Percentiles rank a stretch among this genome's conserved stretches.
Conservation (phyloP, 2,797 vertebrate species). For the Lepilemur septentrionalis region DNA sequence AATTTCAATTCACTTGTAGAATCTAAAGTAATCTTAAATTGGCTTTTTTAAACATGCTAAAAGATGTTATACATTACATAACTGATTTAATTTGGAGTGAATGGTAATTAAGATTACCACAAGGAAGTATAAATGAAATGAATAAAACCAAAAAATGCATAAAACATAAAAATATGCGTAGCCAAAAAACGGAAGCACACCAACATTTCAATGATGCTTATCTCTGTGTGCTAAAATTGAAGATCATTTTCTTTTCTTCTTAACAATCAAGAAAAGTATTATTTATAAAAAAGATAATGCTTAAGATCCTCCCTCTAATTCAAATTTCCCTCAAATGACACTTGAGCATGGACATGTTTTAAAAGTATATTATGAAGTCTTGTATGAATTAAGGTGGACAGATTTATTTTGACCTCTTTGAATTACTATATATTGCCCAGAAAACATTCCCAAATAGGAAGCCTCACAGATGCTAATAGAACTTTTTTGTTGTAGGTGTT, state of each 20-base stretch:
- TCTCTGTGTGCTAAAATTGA: background rate
- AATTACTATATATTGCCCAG: background rate
- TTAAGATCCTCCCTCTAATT: background rate
- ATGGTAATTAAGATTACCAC: background rate
- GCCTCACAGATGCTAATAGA: background rate
- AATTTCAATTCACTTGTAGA: constrained; percentile 38
- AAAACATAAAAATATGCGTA: background rate
- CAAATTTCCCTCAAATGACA: background rate
- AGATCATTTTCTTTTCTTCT: background rate
- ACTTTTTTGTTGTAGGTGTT: background rate
- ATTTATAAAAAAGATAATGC: background rate
- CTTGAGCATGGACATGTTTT: background rate
- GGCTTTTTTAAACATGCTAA: background rate
- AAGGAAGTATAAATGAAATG: background rate
- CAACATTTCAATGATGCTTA: background rate
- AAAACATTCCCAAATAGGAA: constrained; percentile 16
- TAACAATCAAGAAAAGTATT: background rate
- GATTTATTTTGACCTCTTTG: background rate
- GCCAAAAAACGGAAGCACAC: background rate
- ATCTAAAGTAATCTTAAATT: constrained; percentile 28
- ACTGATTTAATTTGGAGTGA: constrained; percentile 27
- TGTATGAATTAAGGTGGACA: background rate
- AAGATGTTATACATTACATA: constrained; percentile 13
- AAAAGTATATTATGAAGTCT: background rate
- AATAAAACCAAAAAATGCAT: background rate